Percentiles rank a stretch among this genome's conserved stretches.
Evolutionary conservation across 2,113 vertebrate species (phyloP).

Genomic region (Natator depressus): DNA sequence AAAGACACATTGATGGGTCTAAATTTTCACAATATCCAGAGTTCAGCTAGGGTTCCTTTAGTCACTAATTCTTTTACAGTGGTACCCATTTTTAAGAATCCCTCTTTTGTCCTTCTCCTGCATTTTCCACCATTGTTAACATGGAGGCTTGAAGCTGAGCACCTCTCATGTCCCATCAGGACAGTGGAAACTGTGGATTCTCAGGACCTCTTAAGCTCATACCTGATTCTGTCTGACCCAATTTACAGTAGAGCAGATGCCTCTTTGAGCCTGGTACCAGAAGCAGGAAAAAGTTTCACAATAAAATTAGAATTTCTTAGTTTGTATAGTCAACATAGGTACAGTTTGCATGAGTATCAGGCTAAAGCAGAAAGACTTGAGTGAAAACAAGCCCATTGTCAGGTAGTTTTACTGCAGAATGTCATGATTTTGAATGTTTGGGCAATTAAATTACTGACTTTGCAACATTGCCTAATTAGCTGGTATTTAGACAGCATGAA

Average conservation of each 20-base stretch:
- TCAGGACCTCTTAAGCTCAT: neutral
- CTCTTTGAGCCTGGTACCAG: neutral
- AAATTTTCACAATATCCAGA: rapidly evolving
- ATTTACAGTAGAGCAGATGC: neutral
- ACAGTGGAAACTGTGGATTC: neutral
- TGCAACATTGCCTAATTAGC: neutral
- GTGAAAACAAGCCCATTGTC: neutral
- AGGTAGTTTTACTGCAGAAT: neutral
- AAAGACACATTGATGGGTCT: neutral
- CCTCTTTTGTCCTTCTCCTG: neutral
- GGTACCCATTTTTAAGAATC: neutral
- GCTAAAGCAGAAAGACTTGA: neutral
- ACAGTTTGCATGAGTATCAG: neutral
- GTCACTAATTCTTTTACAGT: neutral
- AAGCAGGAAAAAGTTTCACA: neutral
- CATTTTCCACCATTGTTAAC: neutral
- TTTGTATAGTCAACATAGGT: neutral
- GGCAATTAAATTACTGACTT: neutral
- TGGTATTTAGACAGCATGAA: neutral
- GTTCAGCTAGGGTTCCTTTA: neutral
- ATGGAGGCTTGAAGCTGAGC: neutral
- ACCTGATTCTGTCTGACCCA: neutral
- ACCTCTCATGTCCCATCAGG: neutral
- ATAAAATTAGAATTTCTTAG: neutral
- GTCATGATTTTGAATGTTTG: neutral